These are phyloP conservation scores for Montipora capitata DNA, from an alignment of 92 coral and sea anemone species.

Conservation along the genomic window DNA sequence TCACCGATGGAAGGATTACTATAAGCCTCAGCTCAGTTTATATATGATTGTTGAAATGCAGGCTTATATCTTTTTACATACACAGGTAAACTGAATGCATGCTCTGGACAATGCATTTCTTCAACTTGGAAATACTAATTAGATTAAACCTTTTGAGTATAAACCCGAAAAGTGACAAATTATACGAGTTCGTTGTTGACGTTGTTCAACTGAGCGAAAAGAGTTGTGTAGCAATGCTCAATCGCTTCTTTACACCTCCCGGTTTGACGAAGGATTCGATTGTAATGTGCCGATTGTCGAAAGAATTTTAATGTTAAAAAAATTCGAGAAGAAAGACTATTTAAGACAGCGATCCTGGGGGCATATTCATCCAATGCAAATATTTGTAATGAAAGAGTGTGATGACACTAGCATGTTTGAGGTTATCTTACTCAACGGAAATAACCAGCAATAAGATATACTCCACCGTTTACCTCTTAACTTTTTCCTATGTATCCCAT, in stretches of 20 bases:
- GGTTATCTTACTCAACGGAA: slow-evolving; percentile 53
- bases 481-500: background rate
- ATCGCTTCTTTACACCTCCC: too few species aligned
- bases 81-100: background rate
- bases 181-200: background rate
- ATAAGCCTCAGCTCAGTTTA: background rate
- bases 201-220: background rate
- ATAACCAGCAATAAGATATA: slow-evolving; percentile 27
- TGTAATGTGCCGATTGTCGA: background rate
- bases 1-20: slow-evolving; percentile 7
- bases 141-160: slow-evolving; percentile 18
- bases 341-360: slow-evolving; percentile 23
- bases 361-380: slow-evolving; percentile 5
- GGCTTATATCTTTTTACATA: background rate
- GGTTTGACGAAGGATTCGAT: background rate
- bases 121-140: background rate
- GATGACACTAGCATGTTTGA: slow-evolving; percentile 48
- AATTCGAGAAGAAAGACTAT: background rate
- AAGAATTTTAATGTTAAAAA: background rate
- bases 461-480: background rate
- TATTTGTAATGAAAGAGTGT: slow-evolving; percentile 54
- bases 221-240: background rate
- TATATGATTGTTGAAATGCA: background rate
- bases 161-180: background rate
- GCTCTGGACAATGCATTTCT: background rate